Evolutionary conservation across 2,113 vertebrate species (phyloP), one percentile per base, ranked within the genome.

Genomic region (Regulus satrapa): DNA sequence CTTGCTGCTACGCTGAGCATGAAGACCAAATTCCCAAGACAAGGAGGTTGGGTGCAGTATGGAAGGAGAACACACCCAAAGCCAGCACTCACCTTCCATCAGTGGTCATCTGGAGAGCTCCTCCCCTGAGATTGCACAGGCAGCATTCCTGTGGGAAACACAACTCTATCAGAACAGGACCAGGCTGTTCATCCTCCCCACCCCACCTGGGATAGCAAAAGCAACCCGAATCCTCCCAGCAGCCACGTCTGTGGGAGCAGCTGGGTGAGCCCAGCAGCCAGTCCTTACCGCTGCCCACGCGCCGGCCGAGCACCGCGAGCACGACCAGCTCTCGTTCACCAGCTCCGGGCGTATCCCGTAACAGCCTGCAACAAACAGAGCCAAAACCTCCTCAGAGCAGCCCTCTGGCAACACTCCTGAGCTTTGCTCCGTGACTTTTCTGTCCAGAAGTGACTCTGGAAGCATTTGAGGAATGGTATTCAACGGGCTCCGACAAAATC

Each of bases 41-140:
- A 8, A 36, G 29, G 49, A 56, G 14, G 56, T 28, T 0, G 63
- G 43, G n/a, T 14, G 40, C 41, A 72, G 40, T 1, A 16, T 1
- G 24, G 46, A 78, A 55, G 63, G 58, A 34, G 20, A 68, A 49
- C 4, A 9, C 9, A 14, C 5, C 14, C 16, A 24, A 13, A 68
- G 9, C 0, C 36, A 49, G 14, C 56, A 80, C 97, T 86, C 59
- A 99, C 99, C 99, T 98, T 79, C 98, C 97, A 77, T 99, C 99
- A 4, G 98, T 98, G 25, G 99, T 99, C 58, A 84, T 98, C 96
- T 99, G 99, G 76, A 99, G 97, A 54, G 99, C 99, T 78, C 99
- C 99, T 88, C 99, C 99, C 69, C 99, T 97, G 85, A 99, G 97
- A 95, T 99, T 99, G 89, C 99, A 99, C 73, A 99, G 98, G 83